Percentiles rank a stretch among this genome's conserved stretches.
phyloP scores from a whole-genome alignment of 1,140 invertebrate genomes.

The Lethrus apterus region DNA sequence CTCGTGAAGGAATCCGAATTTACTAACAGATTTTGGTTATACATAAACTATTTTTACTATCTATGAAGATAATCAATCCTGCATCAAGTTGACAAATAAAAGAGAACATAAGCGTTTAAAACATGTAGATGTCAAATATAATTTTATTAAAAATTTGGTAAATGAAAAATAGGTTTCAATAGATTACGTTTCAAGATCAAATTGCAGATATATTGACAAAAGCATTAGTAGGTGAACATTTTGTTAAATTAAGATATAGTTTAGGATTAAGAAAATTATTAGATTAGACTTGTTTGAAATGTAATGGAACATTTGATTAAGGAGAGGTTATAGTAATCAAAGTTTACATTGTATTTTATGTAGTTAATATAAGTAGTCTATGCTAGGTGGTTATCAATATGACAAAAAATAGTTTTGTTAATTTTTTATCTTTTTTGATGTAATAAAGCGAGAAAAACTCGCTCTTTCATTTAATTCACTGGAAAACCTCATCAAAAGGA shows the following conservation, averaged over 20 bases:
- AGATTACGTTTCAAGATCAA: constrained; percentile 17
- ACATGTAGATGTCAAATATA: constrained; percentile 32
- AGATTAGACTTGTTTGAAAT: too few relatives aligned
- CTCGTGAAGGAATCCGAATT: constrained; percentile 6
- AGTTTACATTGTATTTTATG: too few relatives aligned
- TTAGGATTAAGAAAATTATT: constrained; percentile 6
- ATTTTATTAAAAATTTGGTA: constrained; percentile 27
- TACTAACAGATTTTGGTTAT: constrained; percentile 1
- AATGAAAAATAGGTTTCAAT: constrained; percentile 16
- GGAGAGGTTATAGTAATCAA: too few relatives aligned
- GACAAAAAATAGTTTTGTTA: too few relatives aligned
- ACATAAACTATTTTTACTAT: constrained; percentile 6
- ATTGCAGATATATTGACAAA: constrained; percentile 29
- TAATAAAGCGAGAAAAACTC: too few relatives aligned
- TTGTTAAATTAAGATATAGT: constrained; percentile 18
- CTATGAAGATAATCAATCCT: constrained; percentile 21
- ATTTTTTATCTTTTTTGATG: too few relatives aligned
- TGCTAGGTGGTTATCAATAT: too few relatives aligned
- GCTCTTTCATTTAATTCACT: too few relatives aligned
- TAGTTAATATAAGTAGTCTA: too few relatives aligned
- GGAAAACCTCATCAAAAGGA: too few relatives aligned
- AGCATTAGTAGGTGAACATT: not conserved
- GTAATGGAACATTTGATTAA: constrained; percentile 9
- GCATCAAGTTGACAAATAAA: constrained; percentile 17
- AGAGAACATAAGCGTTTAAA: constrained; percentile 25